Evolutionary conservation across 2,113 vertebrate genomes (phyloP).

Genomic region (Ctenodactylus gundi): DNA sequence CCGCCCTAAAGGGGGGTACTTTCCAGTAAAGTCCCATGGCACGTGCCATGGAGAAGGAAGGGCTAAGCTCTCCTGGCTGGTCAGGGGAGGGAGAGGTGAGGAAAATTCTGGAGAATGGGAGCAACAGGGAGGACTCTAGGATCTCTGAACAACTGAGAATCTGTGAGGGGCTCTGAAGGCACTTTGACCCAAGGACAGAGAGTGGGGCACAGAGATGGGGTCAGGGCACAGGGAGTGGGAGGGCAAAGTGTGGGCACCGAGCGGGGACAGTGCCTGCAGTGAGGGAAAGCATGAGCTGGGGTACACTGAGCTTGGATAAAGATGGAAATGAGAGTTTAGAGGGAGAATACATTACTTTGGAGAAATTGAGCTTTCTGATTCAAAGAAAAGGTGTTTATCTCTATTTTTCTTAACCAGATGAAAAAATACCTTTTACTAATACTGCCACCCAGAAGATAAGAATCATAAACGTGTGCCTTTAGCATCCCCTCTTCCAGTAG

Average conservation of each 20-base stretch:
- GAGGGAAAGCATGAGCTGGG: background rate
- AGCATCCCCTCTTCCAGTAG: background rate
- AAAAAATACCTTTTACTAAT: background rate
- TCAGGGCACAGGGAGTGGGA: too few relatives aligned
- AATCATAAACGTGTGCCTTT: background rate
- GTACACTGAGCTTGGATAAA: background rate
- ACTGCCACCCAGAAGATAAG: background rate
- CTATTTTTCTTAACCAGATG: background rate
- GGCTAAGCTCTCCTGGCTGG: background rate
- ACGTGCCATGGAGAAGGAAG: background rate
- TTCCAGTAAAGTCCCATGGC: background rate
- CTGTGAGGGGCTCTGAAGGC: background rate
- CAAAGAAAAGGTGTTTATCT: background rate
- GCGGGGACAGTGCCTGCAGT: background rate
- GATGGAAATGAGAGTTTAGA: background rate
- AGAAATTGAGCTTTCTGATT: background rate
- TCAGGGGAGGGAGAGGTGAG: background rate
- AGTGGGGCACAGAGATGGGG: too few relatives aligned
- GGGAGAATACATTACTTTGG: background rate
- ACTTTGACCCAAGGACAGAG: too few relatives aligned
- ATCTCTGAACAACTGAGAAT: background rate
- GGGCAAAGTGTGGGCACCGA: too few relatives aligned
- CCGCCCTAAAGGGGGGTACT: background rate
- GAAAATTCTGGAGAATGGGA: background rate
- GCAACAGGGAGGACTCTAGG: background rate